Percentiles rank a stretch among this genome's conserved stretches.
These are phyloP conservation scores for Diplosoma virens DNA, from an alignment of 23 tunicate species.

Conservation along the genomic window DNA sequence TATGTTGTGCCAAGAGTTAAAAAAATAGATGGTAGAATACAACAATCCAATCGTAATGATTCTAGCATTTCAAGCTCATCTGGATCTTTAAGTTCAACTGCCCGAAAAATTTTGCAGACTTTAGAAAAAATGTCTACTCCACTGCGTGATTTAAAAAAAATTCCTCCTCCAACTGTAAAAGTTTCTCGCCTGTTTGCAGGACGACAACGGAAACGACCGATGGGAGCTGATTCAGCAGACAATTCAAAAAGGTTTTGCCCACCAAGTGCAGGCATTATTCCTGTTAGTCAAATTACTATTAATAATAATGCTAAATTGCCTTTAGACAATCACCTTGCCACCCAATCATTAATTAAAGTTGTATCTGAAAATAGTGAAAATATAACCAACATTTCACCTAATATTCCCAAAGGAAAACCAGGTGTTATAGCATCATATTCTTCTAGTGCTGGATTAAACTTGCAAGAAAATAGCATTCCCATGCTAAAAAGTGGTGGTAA, in stretches of 20 bases:
- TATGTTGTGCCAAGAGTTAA: constrained; percentile 14
- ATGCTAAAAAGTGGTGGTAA: constrained; percentile 2
- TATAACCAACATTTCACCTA: background rate
- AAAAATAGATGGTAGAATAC: background rate
- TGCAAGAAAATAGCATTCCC: background rate
- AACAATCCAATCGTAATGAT: too few species aligned
- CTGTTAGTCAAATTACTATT: background rate
- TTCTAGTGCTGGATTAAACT: constrained; percentile 14
- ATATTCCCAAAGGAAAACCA: constrained; percentile 12
- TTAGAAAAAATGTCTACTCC: constrained; percentile 42
- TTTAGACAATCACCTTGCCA: constrained; percentile 15
- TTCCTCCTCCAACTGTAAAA: constrained; percentile 25
- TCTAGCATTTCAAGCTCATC: background rate
- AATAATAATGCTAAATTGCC: constrained; percentile 4
- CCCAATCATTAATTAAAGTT: constrained; percentile 7
- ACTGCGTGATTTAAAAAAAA: constrained; percentile 17
- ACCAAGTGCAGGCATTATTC: background rate
- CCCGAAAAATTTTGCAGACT: constrained; percentile 18
- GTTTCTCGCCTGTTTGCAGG: background rate
- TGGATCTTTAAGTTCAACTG: constrained; percentile 29
- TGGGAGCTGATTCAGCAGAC: background rate
- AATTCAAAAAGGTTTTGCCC: background rate
- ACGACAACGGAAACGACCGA: constrained; percentile 7
- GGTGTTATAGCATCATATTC: constrained; percentile 7
- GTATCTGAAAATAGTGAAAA: background rate